Percentiles rank a stretch among this genome's conserved stretches.
Conservation (phyloP, 2,797 vertebrate genomes). For the Orestias chungarensis region DNA sequence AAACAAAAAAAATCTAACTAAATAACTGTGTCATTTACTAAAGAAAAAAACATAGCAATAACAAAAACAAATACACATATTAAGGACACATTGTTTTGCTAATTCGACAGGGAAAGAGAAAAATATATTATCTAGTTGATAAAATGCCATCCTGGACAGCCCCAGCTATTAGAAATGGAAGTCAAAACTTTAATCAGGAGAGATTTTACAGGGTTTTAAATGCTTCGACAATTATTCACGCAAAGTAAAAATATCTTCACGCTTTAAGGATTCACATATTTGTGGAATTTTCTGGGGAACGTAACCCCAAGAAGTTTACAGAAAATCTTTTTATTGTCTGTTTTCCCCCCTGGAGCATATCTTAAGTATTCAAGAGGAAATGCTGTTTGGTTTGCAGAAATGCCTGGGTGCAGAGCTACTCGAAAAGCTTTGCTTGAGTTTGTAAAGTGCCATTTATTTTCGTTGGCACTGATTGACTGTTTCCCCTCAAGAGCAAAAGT, state of each 20-base stretch:
- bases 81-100: conserved; percentile 3
- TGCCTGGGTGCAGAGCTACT: neutral
- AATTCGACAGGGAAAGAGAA: conserved; percentile 8
- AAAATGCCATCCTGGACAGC: conserved; percentile 6
- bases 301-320: neutral
- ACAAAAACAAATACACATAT: conserved; percentile 8
- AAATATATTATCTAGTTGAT: conserved; percentile 6
- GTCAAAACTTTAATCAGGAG: neutral
- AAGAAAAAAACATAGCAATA: too few relatives aligned
- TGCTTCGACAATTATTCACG: neutral
- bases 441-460: too few relatives aligned
- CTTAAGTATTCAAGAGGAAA: neutral
- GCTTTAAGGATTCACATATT: neutral
- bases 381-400: neutral
- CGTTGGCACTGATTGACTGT: too few relatives aligned
- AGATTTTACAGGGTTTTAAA: neutral
- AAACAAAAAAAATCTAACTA: too few relatives aligned
- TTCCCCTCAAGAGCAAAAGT: too few relatives aligned
- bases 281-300: neutral
- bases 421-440: neutral
- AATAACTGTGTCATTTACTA: too few relatives aligned
- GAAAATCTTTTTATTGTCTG: neutral
- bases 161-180: neutral
- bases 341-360: neutral
- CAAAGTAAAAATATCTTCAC: too few relatives aligned